Base-by-base conservation (phyloP, 2,797 vertebrate genomes). In the Melanotaenia nigrans region DNA sequence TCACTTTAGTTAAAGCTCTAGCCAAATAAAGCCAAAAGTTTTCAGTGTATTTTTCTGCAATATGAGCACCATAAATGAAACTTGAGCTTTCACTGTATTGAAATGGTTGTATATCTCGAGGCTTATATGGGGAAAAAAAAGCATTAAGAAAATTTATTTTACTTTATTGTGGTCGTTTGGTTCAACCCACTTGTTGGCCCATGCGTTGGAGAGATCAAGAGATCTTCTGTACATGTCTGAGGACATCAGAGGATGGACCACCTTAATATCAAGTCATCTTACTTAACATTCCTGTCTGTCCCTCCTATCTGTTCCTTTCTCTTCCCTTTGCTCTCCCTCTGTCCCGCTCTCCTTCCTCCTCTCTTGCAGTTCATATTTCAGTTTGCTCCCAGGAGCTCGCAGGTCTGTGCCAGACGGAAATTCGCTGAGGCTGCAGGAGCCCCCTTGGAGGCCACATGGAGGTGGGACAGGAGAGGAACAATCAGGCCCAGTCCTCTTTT, bases 371-470 rank as follows among this genome's bases (percentile, higher is more conserved):
- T 97, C 95, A 91, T 96, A 95, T 97, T 97, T 97, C 95, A 96
- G 94, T 96, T 96, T 96, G 95, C 94, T 98, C 96, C 95, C 96
- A 95, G 95, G 95, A 95, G 96, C 96, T 97, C 95, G 83, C 95
- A 95, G 94, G 95, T 94, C 95, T 73, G 92, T 96, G 96, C 96
- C 97, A 97, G 96, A 97, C 94, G 93, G 96, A 96, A 97, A 96
- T 87, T 95, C 89, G 92, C 93, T 94, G 96, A 96, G 95, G 92
- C 95, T 95, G 94, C 94, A 92, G 94, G 93, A 94, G 95, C 94
- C 96, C 95, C 95, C 94, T 90, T 79, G 92, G 96, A 97, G 96
- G 95, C 96, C 96, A 95, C 95, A 95, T 93, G 83, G 93, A 97
- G 96, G 96, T 96, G 95, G 96, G 96, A 97, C 94, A 93, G 92